These are phyloP conservation scores for Thera britannica DNA, from an alignment of 2,888 invertebrate species.

Conservation along the genomic window DNA sequence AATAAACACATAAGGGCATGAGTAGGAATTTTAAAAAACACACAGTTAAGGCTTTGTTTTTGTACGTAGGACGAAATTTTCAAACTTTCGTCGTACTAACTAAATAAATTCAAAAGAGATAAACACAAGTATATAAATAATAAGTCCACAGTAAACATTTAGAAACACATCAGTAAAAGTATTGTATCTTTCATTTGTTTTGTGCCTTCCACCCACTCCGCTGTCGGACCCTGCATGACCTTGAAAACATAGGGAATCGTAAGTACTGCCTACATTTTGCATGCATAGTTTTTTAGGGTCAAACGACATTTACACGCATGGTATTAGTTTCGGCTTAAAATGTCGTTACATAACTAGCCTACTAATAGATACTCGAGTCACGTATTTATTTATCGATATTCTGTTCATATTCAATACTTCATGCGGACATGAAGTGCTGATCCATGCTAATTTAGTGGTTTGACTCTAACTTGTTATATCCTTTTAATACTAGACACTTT, in stretches of 20 bases:
- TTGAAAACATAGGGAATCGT: constrained; percentile 81
- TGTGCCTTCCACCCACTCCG: constrained; percentile 67
- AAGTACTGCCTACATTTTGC: constrained; percentile 68
- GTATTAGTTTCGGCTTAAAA: not conserved
- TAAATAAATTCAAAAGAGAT: constrained; percentile 15
- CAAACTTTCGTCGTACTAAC: not conserved
- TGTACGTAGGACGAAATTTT: constrained; percentile 27
- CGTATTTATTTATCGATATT: not conserved
- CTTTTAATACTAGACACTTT: constrained; percentile 28
- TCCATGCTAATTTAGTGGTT: not conserved
- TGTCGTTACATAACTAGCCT: constrained; percentile 4
- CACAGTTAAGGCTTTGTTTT: constrained; percentile 37
- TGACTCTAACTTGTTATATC: constrained; percentile 4
- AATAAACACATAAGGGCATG: constrained; percentile 35
- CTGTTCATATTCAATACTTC: not conserved
- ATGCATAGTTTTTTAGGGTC: constrained; percentile 44
- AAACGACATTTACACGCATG: constrained; percentile 3
- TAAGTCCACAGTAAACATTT: constrained; percentile 26
- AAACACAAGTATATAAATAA: constrained; percentile 15
- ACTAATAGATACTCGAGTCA: not conserved
- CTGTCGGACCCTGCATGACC: constrained; percentile 79
- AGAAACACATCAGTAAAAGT: constrained; percentile 39
- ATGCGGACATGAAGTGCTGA: constrained; percentile 1
- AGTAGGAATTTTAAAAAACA: constrained; percentile 25
- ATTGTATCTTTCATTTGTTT: constrained; percentile 67